Conservation (phyloP, 2,113 vertebrate species). For the Pantherophis guttatus region DNA sequence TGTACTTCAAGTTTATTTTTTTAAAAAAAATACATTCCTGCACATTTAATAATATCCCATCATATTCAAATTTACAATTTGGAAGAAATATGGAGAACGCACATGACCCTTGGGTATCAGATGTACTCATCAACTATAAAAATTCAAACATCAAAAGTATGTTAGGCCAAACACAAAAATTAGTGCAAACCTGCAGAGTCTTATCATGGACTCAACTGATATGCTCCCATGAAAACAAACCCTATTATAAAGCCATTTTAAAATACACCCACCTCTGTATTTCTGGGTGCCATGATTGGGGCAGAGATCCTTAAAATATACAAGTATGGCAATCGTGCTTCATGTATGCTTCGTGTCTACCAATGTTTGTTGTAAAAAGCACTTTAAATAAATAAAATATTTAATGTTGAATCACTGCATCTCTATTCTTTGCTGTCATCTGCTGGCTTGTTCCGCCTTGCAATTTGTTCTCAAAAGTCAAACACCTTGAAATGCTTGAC, state of each 20-base stretch:
- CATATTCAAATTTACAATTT: neutral
- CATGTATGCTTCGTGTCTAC: neutral
- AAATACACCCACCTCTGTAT: neutral
- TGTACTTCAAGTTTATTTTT: neutral
- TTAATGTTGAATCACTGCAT: neutral
- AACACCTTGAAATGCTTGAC: neutral
- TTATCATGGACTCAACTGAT: neutral
- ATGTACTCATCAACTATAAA: neutral
- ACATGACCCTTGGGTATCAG: neutral
- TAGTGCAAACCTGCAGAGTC: neutral
- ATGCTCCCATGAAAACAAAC: neutral
- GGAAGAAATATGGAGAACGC: neutral
- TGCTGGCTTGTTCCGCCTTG: neutral
- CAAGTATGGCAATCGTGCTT: neutral
- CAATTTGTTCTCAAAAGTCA: neutral
- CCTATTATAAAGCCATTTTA: neutral
- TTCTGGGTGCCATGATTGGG: neutral
- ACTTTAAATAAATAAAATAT: neutral
- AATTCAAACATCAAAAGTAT: neutral
- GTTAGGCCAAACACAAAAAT: neutral
- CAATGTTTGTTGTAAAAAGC: neutral
- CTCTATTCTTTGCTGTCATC: neutral
- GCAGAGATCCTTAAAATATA: neutral
- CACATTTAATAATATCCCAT: neutral
- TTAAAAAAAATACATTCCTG: neutral